phyloP scores from a whole-genome alignment of 2,797 vertebrate genomes.

The Percopsis omiscomaycus region DNA sequence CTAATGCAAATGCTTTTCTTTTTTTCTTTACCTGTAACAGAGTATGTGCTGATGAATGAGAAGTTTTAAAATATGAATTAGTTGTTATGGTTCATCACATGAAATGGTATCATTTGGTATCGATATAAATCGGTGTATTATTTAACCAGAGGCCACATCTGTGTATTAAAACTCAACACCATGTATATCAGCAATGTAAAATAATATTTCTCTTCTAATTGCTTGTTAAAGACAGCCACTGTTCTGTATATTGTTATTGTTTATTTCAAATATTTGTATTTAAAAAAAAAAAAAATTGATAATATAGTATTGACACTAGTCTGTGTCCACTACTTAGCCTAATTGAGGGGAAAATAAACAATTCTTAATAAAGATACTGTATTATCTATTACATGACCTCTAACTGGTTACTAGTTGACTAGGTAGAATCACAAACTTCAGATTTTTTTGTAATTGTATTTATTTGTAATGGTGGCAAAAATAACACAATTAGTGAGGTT shows the following conservation, averaged over 20 bases:
- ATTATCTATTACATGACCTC: slow-evolving; percentile 26
- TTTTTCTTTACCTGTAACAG: slow-evolving; percentile 15
- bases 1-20: slow-evolving; percentile 7
- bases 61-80: not conserved
- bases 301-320: slow-evolving; percentile 37
- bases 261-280: slow-evolving; percentile 61
- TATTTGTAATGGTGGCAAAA: slow-evolving; percentile 47
- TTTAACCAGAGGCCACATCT: not conserved
- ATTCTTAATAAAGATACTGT: slow-evolving; percentile 68
- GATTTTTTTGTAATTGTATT: too few relatives aligned
- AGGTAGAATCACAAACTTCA: too few relatives aligned
- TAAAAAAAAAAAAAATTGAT: slow-evolving; percentile 57
- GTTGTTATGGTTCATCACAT: too few relatives aligned
- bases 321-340: slow-evolving; percentile 20
- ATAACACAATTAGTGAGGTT: not conserved
- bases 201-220: slow-evolving; percentile 11
- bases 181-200: slow-evolving; percentile 24
- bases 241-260: slow-evolving; percentile 50
- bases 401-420: not conserved
- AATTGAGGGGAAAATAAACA: slow-evolving; percentile 19
- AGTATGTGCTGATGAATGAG: slow-evolving; percentile 12
- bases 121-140: too few relatives aligned
- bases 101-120: too few relatives aligned
- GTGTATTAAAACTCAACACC: not conserved
- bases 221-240: slow-evolving; percentile 44